Conservation (phyloP, 2,888 invertebrate genomes). For the Dioctria rufipes region DNA sequence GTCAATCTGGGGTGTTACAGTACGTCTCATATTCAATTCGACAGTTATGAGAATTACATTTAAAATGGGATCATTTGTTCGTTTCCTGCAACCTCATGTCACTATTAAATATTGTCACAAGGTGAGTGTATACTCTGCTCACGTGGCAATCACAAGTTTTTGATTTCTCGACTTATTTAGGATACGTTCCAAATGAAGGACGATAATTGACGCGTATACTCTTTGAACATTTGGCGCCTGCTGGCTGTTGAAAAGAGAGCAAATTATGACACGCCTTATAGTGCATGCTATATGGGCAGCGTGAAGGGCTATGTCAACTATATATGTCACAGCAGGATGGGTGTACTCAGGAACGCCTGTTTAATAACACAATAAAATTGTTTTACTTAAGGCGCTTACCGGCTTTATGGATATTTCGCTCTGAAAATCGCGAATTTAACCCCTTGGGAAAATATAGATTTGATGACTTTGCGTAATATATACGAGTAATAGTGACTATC, state of each 20-base stretch:
- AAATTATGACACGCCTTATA: conserved; percentile 16
- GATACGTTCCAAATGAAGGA: conserved; percentile 25
- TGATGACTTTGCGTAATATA: no score
- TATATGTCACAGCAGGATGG: conserved; percentile 20
- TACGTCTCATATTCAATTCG: conserved; percentile 32
- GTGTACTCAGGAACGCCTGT: conserved; percentile 26
- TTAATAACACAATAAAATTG: conserved; percentile 41
- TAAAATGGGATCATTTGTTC: conserved; percentile 42
- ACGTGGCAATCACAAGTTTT: conserved; percentile 51
- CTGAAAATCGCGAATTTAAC: no score
- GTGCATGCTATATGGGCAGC: neutral
- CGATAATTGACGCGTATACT: conserved; percentile 40
- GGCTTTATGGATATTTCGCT: no score
- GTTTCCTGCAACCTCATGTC: conserved; percentile 42
- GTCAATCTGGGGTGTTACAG: conserved; percentile 54
- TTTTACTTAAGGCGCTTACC: conserved; percentile 17
- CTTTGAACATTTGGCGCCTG: conserved; percentile 35
- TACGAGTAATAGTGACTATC: no score
- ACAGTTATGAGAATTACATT: conserved; percentile 42
- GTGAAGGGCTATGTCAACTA: neutral
- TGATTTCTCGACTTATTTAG: neutral
- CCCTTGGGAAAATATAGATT: no score
- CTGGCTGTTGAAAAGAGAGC: conserved; percentile 45
- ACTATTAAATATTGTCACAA: conserved; percentile 15
- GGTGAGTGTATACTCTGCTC: neutral